Evolutionary conservation across 2,113 vertebrate species (phyloP), one percentile per base, ranked within the genome.

Genomic region (Atrichornis clamosus): DNA sequence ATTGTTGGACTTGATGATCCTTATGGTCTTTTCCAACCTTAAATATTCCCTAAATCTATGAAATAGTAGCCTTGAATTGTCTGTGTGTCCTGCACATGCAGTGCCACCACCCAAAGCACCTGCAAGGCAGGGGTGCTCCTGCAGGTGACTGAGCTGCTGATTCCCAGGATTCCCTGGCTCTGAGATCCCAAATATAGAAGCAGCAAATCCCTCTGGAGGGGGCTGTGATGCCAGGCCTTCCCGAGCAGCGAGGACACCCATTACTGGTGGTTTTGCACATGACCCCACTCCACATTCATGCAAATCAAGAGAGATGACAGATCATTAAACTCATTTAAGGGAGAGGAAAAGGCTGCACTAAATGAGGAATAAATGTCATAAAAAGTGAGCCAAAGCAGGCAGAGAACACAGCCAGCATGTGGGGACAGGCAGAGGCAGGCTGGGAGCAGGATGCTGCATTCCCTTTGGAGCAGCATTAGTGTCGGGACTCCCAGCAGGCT

Each of bases 401-500:
- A 72, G 63, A 47, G n/a, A 47, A 35, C 18, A 62, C 76, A 75
- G 56, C 2, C 87, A 56, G 78, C 47, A 3, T 4, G 49, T 0
- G 76, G 9, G 5, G 95, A 73, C 88, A 90, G 90, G 50, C 84
- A 91, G 90, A 94, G 68, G 87, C 53, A 67, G 4, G 59, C 96
- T 85, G 50, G 90, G 90, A 96, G 93, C 55, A 89, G 85, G 69
- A 78, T 23, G 76, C 94, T 80, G 93, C 76, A 73, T 94, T 95
- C 91, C 78, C 94, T 95, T 96, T 92, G 65, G 90, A 95, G 94
- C 33, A 90, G 69, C 94, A 89, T 75, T 69, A 95, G 87, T 70
- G 86, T 74, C 0, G 50, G 95, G 91, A 95, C 91, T 97, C 96
- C 96, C 86, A 83, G 50, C 93, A 92, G 96, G 96, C 97, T 90